Base-by-base conservation (phyloP, 37 sponge, comb jelly and placozoan species). In the Oopsacas minuta region DNA sequence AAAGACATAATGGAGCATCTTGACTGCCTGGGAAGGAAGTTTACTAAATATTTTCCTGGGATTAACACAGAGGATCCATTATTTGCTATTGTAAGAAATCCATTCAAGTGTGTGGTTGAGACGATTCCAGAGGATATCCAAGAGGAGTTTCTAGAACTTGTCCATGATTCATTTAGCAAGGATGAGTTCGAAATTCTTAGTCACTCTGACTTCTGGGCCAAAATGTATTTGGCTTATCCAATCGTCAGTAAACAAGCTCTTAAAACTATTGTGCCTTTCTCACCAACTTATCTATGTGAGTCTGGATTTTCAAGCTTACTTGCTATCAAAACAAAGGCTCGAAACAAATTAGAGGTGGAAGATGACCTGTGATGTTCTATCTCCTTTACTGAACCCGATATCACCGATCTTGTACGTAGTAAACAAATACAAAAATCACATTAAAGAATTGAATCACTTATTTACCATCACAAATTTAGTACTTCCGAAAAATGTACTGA, bases 251-350 rank as follows among this genome's bases (percentile, higher is more conserved):
- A 32, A 5, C 22, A 20, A 32, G 75, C 75, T n/a, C 28, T 61
- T 5, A 61, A 61, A 61, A 12, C 28, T 34, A 25, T 61, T 3
- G 28, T 12, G 22, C 22, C 28, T 20, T 61, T 61, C 28, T 61
- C 75, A 25, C 28, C 75, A n/a, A 61, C 75, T 25, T 61, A 61
- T 61, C 75, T 61, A 34, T 61, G 75, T 61, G 75, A 61, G 75
- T 61, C 75, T 25, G 75, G 75, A 20, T 25, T 25, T 61, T 61
- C 75, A 61, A 3, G 32, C 28, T 32, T 61, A 34, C 75, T 61
- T 61, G 28, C 75, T 3, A 61, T 61, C 75, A 61, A 61, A 34
- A 32, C 30, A 32, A 61, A 61, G 28, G 75, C 75, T 32, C 75
- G 75, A 61, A 61, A 61, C 75, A 10, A n/a, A 34, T 34, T 61